Evolutionary conservation across 2,888 invertebrate species (phyloP).

Genomic region (Eledone cirrhosa): DNA sequence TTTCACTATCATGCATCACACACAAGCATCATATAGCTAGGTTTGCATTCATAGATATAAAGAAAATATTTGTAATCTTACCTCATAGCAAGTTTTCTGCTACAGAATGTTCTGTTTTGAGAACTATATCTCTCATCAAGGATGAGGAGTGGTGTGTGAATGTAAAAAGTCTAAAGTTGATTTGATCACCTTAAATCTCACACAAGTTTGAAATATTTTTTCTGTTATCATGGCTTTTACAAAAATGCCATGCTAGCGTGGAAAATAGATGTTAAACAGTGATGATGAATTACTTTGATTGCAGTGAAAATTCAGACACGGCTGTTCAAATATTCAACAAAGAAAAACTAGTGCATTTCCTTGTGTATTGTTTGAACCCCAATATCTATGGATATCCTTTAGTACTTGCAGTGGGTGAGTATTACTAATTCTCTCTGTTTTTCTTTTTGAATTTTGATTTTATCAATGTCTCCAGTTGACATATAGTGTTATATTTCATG

Average conservation of each 20-base stretch:
- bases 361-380: conserved; percentile 73
- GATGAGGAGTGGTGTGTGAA: too few relatives aligned
- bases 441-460: not conserved
- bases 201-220: not conserved
- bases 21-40: too few relatives aligned
- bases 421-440: not conserved
- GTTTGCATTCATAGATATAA: too few relatives aligned
- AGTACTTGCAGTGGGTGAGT: conserved; percentile 62
- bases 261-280: too few relatives aligned
- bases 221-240: not conserved
- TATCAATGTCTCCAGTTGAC: not conserved
- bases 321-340: conserved; percentile 76
- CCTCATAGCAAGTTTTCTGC: too few relatives aligned
- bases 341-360: conserved; percentile 73
- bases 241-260: too few relatives aligned
- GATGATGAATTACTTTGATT: conserved; percentile 41
- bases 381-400: conserved; percentile 71
- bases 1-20: too few relatives aligned
- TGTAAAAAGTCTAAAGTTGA: too few relatives aligned
- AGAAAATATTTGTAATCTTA: too few relatives aligned
- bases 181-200: too few relatives aligned
- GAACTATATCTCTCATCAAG: too few relatives aligned
- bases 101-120: too few relatives aligned
- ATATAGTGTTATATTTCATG: conserved; percentile 26
- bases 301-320: conserved; percentile 68